Evolutionary conservation across 2,113 vertebrate genomes (phyloP), one percentile per base, ranked within the genome.

Genomic region (Ginglymostoma cirratum): DNA sequence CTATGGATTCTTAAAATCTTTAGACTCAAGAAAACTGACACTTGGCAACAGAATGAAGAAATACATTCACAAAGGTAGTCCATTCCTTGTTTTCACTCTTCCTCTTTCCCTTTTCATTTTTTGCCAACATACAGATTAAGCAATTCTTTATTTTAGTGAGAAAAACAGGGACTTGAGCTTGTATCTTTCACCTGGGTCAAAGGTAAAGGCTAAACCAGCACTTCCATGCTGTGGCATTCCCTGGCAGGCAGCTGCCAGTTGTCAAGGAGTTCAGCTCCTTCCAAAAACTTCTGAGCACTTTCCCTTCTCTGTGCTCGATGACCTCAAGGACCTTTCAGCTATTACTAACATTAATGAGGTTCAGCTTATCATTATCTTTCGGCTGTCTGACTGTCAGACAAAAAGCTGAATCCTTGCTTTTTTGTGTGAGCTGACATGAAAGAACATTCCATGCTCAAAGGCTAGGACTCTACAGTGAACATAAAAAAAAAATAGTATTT

Each of bases 261-360:
- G 94, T 95, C 94, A 95, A 72, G 94, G 94, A 95, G 94, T 95
- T 95, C 69, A 95, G 42, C 94, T 95, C 94, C 94, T 95, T 76
- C 94, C 69, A 70, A 70, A 95, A 95, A 94, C 66, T 94, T 70
- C 93, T 72, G 93, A 94, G 93, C 93, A 94, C 69, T 95, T 95
- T 95, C 67, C 94, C 94, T 95, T 95, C 94, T 95, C 94, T 95
- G 94, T 95, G 94, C 94, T 95, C 94, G 69, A 70, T 95, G 94
- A 95, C 94, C 94, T 76, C 94, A 76, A 72, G 67, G 94, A 95
- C 94, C 94, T 76, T 95, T 76, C 19, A 52, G 94, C 94, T 95
- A 95, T 95, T 95, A 95, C 94, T 95, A 95, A 95, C 94, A 95
- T 95, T 95, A 95, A 95, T 95, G 94, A 95, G 94, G 94, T 95